phyloP scores from a whole-genome alignment of 2,113 vertebrate genomes.

The Regulus satrapa region DNA sequence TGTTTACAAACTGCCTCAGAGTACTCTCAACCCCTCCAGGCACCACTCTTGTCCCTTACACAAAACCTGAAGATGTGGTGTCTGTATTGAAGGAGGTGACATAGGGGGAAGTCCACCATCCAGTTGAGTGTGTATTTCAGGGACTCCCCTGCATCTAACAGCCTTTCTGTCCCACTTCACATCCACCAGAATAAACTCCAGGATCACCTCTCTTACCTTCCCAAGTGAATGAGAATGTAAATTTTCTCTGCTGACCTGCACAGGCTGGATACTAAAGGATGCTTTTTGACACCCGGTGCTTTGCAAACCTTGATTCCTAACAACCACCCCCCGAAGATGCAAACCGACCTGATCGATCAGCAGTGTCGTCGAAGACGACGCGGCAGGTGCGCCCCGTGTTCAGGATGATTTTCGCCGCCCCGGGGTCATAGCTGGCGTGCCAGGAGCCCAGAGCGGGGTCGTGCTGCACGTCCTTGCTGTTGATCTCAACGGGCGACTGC shows the following conservation, averaged over 20 bases:
- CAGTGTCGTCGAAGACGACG: constrained; percentile 85
- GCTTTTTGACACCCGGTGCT: accelerated
- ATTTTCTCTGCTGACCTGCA: not conserved
- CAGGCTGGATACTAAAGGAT: not conserved
- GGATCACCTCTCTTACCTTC: accelerated
- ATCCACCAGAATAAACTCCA: not conserved
- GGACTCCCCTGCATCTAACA: not conserved
- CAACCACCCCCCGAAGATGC: not conserved
- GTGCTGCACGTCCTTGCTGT: constrained; percentile 68
- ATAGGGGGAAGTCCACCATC: not conserved
- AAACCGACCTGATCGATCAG: constrained; percentile 85
- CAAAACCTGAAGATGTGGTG: not conserved
- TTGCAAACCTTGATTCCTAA: not conserved
- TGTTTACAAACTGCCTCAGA: not conserved
- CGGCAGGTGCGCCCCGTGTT: constrained; percentile 92
- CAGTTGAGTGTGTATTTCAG: not conserved
- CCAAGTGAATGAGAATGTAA: too few relatives aligned
- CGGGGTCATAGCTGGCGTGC: constrained; percentile 80
- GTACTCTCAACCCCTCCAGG: accelerated
- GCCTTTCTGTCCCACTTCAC: not conserved
- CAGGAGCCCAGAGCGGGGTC: constrained; percentile 80
- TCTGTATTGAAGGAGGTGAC: accelerated
- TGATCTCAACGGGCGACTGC: constrained; percentile 92
- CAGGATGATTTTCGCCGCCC: constrained; percentile 81
- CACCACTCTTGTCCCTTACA: not conserved